phyloP scores from a whole-genome alignment of 2,113 vertebrate species.

The Scortum barcoo region DNA sequence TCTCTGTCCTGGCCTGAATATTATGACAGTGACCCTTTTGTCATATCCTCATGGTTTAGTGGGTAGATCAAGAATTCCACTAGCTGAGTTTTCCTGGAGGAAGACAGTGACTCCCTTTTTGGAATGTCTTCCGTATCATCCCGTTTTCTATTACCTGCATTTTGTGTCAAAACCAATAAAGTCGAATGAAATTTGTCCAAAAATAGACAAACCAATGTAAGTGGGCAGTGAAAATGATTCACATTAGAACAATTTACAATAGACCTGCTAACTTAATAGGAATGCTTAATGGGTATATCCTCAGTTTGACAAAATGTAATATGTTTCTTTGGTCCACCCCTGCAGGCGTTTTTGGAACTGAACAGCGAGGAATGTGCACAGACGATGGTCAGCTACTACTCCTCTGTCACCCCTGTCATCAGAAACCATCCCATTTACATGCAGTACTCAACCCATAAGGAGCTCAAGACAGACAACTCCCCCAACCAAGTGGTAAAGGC shows the following conservation, averaged over 20 bases:
- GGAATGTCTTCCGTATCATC: not conserved
- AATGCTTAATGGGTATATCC: not conserved
- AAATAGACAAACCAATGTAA: not conserved
- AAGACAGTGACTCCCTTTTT: not conserved
- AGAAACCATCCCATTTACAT: conserved; percentile 95
- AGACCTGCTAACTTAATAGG: not conserved
- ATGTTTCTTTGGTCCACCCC: conserved; percentile 9
- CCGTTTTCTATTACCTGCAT: not conserved
- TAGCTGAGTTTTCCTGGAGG: not conserved
- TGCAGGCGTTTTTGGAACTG: conserved; percentile 96
- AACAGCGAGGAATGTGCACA: conserved; percentile 95
- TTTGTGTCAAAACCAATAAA: conserved; percentile 1
- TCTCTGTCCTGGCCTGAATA: conserved; percentile 19
- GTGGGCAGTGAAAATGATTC: not conserved
- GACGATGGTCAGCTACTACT: conserved; percentile 98
- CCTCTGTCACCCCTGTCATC: conserved; percentile 92
- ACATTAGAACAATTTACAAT: not conserved
- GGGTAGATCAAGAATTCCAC: not conserved
- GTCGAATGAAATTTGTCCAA: not conserved
- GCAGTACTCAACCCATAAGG: conserved; percentile 98
- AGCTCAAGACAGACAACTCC: conserved; percentile 97
- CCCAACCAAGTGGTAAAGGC: conserved; percentile 93
- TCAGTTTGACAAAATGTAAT: not conserved
- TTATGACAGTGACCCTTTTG: conserved; percentile 32
- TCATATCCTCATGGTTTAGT: conserved; percentile 2